phyloP scores from a whole-genome alignment of 2,113 vertebrate genomes.

The Campylomormyrus numenius region DNA sequence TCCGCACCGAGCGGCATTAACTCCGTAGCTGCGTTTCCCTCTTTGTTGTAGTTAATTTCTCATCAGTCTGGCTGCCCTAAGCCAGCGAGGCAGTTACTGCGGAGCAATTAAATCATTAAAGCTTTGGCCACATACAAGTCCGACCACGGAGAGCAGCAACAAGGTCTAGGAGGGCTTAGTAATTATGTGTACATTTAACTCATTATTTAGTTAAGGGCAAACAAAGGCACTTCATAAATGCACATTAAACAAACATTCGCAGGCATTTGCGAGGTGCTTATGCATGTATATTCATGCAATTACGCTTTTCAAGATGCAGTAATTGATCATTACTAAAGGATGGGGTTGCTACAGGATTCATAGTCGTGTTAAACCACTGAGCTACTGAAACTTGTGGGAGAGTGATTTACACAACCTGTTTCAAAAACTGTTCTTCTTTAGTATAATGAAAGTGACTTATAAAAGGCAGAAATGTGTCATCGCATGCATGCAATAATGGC shows the following conservation, averaged over 20 bases:
- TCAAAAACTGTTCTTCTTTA: conserved; percentile 33
- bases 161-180: not conserved
- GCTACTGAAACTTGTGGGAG: conserved; percentile 32
- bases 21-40: conserved; percentile 18
- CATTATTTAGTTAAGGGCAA: conserved; percentile 7
- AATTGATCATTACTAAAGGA: not conserved
- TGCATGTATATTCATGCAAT: conserved; percentile 14
- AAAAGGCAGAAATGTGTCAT: conserved; percentile 41
- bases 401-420: conserved; percentile 35
- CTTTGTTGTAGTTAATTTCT: conserved; percentile 42
- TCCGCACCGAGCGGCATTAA: not conserved
- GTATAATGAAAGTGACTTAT: conserved; percentile 37
- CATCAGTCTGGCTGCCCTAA: conserved; percentile 36
- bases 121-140: conserved; percentile 16
- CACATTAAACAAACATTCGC: not conserved
- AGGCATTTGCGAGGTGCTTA: conserved; percentile 9
- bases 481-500: conserved; percentile 34
- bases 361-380: conserved; percentile 35
- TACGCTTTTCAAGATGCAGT: not conserved
- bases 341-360: not conserved
- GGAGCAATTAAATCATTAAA: conserved; percentile 33
- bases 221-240: conserved; percentile 11
- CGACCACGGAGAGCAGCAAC: conserved; percentile 4
- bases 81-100: conserved; percentile 23
- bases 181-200: conserved; percentile 6